phyloP scores from a whole-genome alignment of 2,113 vertebrate genomes.

The Oophaga pumilio region DNA sequence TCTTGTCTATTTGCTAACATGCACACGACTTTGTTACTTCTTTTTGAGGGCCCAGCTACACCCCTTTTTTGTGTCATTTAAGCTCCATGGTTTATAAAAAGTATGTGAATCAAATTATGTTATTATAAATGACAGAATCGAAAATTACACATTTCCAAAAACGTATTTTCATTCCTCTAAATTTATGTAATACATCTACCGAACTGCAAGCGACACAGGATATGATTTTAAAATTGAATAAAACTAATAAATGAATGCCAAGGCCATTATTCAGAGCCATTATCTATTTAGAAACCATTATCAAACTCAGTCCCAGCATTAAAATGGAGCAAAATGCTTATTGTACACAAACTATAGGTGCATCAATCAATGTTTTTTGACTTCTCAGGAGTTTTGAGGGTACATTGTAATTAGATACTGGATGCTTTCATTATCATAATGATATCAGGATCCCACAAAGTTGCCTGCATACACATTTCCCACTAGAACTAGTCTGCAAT shows the following conservation, averaged over 20 bases:
- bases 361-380: neutral
- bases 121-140: neutral
- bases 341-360: neutral
- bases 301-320: neutral
- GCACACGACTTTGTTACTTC: no score
- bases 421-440: conserved; percentile 37
- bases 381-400: neutral
- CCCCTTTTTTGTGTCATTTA: no score
- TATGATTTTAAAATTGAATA: conserved; percentile 20
- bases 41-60: no score
- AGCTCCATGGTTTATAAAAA: no score
- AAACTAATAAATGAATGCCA: neutral
- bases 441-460: neutral
- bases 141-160: neutral
- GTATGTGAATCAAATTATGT: neutral
- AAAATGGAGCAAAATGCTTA: neutral
- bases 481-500: conserved; percentile 17
- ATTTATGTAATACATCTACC: neutral
- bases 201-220: neutral
- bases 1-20: neutral
- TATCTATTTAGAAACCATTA: conserved; percentile 20
- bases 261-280: neutral
- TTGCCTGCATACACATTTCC: neutral
- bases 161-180: neutral
- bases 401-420: conserved; percentile 32